phyloP scores from a whole-genome alignment of 1,140 invertebrate genomes.

The Lordiphosa clarofinis region DNA sequence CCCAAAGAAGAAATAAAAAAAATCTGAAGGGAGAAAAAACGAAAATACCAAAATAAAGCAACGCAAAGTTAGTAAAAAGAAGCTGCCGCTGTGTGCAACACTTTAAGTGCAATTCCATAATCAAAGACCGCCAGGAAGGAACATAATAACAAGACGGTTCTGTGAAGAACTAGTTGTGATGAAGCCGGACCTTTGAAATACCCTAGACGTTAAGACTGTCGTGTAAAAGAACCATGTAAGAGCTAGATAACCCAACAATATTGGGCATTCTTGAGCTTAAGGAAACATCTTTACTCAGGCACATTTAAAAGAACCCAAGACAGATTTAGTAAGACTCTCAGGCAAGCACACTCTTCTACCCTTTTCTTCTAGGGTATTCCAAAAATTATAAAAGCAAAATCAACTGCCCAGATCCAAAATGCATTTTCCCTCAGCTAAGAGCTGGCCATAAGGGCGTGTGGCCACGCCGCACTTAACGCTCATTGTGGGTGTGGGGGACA shows the following conservation, averaged over 20 bases:
- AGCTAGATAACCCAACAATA: too few species aligned
- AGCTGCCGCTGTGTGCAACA: conserved; percentile 40
- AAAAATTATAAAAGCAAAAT: too few species aligned
- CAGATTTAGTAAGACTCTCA: too few species aligned
- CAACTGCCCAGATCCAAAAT: conserved; percentile 25
- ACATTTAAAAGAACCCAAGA: too few species aligned
- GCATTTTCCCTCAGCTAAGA: conserved; percentile 32
- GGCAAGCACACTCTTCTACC: too few species aligned
- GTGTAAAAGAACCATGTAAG: too few species aligned
- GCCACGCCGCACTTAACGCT: conserved; percentile 57
- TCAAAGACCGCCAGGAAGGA: conserved; percentile 49
- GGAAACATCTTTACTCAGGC: too few species aligned
- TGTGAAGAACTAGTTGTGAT: too few species aligned
- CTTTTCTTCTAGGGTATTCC: too few species aligned
- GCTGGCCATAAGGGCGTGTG: conserved; percentile 47
- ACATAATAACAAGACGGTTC: conserved; percentile 39
- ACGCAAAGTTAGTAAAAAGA: conserved; percentile 13
- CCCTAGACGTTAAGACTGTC: too few species aligned
- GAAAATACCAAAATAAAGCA: conserved; percentile 7
- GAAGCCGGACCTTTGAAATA: too few species aligned
- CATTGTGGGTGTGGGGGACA: conserved; percentile 64
- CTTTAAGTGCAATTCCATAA: conserved; percentile 73
- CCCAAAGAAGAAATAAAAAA: conserved; percentile 25
- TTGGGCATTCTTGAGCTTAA: too few species aligned
- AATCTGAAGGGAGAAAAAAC: conserved; percentile 8